Conservation (phyloP, 2,113 vertebrate species). For the Noturus placidus region DNA sequence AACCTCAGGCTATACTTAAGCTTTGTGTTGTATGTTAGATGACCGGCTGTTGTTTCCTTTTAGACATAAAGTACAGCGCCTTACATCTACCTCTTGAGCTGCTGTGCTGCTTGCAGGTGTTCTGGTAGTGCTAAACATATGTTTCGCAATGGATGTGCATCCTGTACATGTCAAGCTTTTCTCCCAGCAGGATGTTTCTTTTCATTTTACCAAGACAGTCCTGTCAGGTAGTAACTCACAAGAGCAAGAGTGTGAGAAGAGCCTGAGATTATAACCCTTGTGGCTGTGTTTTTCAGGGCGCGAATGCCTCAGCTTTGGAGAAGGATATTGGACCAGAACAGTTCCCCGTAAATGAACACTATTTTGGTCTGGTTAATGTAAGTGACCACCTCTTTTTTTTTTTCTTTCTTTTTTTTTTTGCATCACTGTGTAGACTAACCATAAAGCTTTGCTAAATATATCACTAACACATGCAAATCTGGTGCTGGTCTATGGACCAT, state of each 20-base stretch:
- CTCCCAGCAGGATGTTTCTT: neutral
- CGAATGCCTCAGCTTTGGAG: conserved; percentile 97
- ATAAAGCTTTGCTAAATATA: conserved; percentile 10
- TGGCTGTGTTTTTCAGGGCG: conserved; percentile 74
- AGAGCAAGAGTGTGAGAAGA: neutral
- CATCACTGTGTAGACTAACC: neutral
- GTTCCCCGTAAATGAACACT: conserved; percentile 93
- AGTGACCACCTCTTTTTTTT: conserved; percentile 60
- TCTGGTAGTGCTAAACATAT: neutral
- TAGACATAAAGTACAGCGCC: neutral
- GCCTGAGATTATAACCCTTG: neutral
- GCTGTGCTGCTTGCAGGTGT: neutral
- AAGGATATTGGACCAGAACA: conserved; percentile 96
- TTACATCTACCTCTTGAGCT: neutral
- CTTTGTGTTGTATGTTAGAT: neutral
- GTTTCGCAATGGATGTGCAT: neutral
- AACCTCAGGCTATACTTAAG: neutral
- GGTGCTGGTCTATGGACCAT: neutral
- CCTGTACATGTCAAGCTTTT: conserved; percentile 14
- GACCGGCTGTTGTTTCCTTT: neutral
- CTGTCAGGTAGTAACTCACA: neutral
- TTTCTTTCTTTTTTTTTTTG: neutral
- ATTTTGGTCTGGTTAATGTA: conserved; percentile 92
- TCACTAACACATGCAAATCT: neutral
- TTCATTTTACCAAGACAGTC: conserved; percentile 38